Base-by-base conservation (phyloP, 2,113 vertebrate genomes). In the Coryphaenoides rupestris region DNA sequence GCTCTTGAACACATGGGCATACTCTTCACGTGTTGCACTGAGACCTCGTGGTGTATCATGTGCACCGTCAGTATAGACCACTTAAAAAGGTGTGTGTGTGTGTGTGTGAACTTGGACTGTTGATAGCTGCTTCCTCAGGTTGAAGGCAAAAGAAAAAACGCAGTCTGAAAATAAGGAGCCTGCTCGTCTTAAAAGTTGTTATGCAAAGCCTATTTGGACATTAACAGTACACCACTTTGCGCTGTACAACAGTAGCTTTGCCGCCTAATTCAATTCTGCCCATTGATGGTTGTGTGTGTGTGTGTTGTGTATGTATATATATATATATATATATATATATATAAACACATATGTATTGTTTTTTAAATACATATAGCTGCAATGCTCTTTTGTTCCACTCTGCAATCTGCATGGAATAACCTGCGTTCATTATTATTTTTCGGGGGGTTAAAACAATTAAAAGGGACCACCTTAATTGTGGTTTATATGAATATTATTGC, bases 381-480 rank as follows among this genome's bases (percentile, higher is more conserved):
- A 60, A 58, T 66, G 58, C 62, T 63, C 23, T 40, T 78, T 79
- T 66, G 67, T 69, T 82, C 65, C 75, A 68, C 62, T 68, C 59
- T 76, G 66, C 75, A 66, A 63, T 67, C 63, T 87, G 80, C 76
- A 84, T 83, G 82, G 65, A 73, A 58, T 70, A 21, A 74, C 56
- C 70, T 74, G 67, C 55, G 61, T 79, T 75, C 66, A 64, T n/a
- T 65, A 69, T 56, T 66, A 19, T 68, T 67, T 47, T 55, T 62
- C 72, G 73, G 71, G 68, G 73, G 78, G 78, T 78, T 75, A 15
- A 59, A 66, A 58, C 66, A 74, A 68, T 72, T 63, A 68, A 58
- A 68, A 74, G 81, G 84, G 79, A 86, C 79, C 81, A 80, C 73
- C 61, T 61, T 65, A 14, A 74, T 81, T 73, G 23, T 67, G 58